A percentile compares a stretch with the other conserved stretches of the same genome.
Evolutionary conservation across 2,888 invertebrate genomes (phyloP).

Genomic region (Strigamia crassipes): DNA sequence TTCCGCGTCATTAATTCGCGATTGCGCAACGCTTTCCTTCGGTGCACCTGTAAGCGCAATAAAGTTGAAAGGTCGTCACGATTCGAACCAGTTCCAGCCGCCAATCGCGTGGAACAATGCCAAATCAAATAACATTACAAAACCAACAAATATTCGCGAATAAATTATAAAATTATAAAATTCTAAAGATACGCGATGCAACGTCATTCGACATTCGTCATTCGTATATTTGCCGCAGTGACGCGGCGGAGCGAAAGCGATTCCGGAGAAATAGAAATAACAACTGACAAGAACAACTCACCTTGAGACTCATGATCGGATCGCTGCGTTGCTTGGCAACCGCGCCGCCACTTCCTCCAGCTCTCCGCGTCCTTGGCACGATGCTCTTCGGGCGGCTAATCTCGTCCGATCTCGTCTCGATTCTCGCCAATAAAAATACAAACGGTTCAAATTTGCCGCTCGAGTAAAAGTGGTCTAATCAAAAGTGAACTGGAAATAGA

Average conservation of each 20-base stretch:
- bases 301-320: slow-evolving; percentile 24
- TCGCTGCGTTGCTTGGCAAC: slow-evolving; percentile 13
- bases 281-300: background rate
- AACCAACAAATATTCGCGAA: background rate
- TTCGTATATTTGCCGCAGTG: too few relatives aligned
- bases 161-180: background rate
- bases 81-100: too few relatives aligned
- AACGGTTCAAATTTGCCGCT: background rate
- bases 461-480: too few relatives aligned
- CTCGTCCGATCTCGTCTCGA: background rate
- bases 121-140: background rate
- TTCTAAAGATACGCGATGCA: background rate
- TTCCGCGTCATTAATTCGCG: too few relatives aligned
- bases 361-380: background rate
- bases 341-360: background rate
- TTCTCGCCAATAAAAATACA: background rate
- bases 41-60: too few relatives aligned
- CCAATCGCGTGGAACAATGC: background rate
- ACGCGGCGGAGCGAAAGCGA: too few relatives aligned
- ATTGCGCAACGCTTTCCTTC: too few relatives aligned
- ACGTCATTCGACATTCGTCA: too few relatives aligned
- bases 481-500: too few relatives aligned
- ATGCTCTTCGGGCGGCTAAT: background rate
- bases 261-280: too few relatives aligned
- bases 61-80: too few relatives aligned